Evolutionary conservation across 92 coral and sea anemone species (phyloP), one percentile per base, ranked within the genome.

Genomic region (Anthopleura xanthogrammica): DNA sequence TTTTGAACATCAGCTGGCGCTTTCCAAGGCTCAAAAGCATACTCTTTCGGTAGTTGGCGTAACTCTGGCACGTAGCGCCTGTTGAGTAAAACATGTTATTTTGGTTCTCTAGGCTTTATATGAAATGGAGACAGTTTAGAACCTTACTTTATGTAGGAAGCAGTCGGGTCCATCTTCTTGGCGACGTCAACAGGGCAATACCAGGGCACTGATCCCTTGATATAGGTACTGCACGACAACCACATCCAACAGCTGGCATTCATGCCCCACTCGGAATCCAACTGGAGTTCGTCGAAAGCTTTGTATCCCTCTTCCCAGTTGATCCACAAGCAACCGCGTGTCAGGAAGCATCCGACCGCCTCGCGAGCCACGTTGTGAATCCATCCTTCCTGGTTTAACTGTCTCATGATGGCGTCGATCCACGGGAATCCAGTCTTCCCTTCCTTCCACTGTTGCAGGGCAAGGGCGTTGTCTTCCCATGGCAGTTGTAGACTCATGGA

Each of bases 241-340:
- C 87, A 87, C 82, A 95, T 83, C 97, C 98, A 95, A 73, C 86
- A 85, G 74, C 96, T 90, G 1, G 93, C 95, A 68, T 92, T 88
- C 50, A 92, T 60, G 75, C 97, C 91, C 93, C 98, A 89, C 75
- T 92, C 95, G 20, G 94, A 97, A 80, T 93, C 95, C 81, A 95
- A 77, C 72, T 86, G 89, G 22, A 91, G 83, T 57, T 93, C 95
- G 41, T 90, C 95, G 81, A 95, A 95, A 41, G 89, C 94, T 89
- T 94, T 94, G 73, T 83, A 93, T 11, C 98, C 95, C 81, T 92
- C 94, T 84, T 92, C 92, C 95, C 98, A 94, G 88, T 85, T 90
- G 68, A 90, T 72, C 98, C 95, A 94, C 64, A 92, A 94, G 74
- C 93, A 87, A 14, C 94, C 94, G 41, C 92, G 66, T 43, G 95